A percentile compares a stretch with the other conserved stretches of the same genome.
These are phyloP conservation scores for Hydractinia echinata DNA, from an alignment of 30 jellyfish, hydroid and myxozoan genomes.

Conservation along the genomic window DNA sequence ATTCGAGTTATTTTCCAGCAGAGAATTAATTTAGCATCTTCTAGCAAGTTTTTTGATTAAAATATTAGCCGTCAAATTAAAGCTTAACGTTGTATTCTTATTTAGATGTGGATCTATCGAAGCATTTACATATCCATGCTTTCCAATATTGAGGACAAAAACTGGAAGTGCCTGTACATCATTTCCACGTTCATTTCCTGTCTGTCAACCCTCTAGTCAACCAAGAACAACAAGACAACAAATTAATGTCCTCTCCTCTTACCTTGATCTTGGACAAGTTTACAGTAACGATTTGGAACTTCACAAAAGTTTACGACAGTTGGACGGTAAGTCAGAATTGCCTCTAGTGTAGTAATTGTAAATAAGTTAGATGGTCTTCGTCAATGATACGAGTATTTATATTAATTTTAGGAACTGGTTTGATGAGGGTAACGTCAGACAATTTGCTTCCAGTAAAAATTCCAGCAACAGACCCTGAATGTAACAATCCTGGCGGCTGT, in stretches of 20 bases:
- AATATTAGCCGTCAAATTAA: too few species aligned
- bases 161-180: conserved; percentile 54
- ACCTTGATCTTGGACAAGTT: conserved; percentile 47
- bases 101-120: too few species aligned
- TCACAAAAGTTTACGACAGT: too few species aligned
- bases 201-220: conserved; percentile 31
- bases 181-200: conserved; percentile 68
- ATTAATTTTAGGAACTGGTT: conserved; percentile 18
- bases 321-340: background rate
- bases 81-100: too few species aligned
- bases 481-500: conserved; percentile 24
- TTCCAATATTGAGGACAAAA: conserved; percentile 60
- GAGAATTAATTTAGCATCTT: too few species aligned
- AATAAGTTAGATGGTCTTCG: too few species aligned
- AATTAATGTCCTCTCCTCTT: conserved; percentile 54
- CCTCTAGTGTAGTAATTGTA: too few species aligned
- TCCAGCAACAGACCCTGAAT: background rate
- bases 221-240: conserved; percentile 59
- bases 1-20: too few species aligned
- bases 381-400: too few species aligned
- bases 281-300: conserved; percentile 30
- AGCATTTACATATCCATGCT: conserved; percentile 59
- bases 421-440: background rate
- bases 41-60: too few species aligned
- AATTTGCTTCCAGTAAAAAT: conserved; percentile 6